Evolutionary conservation across 2,888 invertebrate genomes (phyloP).

Genomic region (Perizoma flavofasciatum): DNA sequence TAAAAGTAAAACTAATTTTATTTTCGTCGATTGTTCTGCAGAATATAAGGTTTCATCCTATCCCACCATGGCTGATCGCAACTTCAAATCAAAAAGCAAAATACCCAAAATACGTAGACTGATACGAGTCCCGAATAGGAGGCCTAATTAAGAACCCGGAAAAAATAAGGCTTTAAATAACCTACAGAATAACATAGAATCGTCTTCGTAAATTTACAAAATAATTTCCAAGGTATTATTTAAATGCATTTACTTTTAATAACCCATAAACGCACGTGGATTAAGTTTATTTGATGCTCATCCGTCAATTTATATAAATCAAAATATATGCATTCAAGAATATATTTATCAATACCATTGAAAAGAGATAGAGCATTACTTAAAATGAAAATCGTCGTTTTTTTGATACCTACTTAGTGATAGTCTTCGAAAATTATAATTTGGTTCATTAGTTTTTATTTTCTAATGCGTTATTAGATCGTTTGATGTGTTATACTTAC

Average conservation of each 20-base stretch:
- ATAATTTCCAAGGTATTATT: slow-evolving; percentile 36
- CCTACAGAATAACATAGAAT: slow-evolving; percentile 26
- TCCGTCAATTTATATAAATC: not conserved
- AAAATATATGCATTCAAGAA: not conserved
- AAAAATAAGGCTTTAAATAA: slow-evolving; percentile 14
- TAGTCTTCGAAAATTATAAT: slow-evolving; percentile 1
- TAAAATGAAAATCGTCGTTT: not conserved
- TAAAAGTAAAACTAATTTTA: slow-evolving; percentile 47
- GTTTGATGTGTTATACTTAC: not conserved
- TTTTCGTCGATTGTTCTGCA: slow-evolving; percentile 64
- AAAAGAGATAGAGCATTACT: slow-evolving; percentile 3
- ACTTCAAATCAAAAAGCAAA: slow-evolving; percentile 26
- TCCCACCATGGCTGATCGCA: slow-evolving; percentile 41
- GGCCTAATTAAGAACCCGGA: slow-evolving; percentile 20
- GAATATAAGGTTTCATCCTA: slow-evolving; percentile 52
- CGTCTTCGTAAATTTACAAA: slow-evolving; percentile 29
- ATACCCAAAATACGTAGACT: slow-evolving; percentile 16
- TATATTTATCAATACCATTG: not conserved
- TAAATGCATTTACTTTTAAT: slow-evolving; percentile 19
- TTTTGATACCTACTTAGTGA: not conserved
- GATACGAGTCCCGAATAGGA: slow-evolving; percentile 13
- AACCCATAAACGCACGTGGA: slow-evolving; percentile 17
- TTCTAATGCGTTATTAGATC: not conserved
- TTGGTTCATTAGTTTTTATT: not conserved
- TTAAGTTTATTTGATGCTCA: slow-evolving; percentile 14